phyloP scores from a whole-genome alignment of 2,888 invertebrate genomes.

The Nebria salina region DNA sequence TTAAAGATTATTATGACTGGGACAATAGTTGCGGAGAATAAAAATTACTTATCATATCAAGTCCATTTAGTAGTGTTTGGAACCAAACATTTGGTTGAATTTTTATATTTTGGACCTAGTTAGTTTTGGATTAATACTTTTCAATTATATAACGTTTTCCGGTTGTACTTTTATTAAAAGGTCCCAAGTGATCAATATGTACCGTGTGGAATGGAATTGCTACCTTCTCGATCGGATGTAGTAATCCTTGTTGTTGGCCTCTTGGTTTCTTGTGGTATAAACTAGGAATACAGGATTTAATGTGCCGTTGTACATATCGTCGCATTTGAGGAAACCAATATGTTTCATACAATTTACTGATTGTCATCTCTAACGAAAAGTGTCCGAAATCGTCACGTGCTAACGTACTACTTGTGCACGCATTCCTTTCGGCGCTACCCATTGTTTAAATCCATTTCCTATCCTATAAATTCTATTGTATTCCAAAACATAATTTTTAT shows the following conservation, averaged over 20 bases:
- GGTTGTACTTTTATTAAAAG: constrained; percentile 55
- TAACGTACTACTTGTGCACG: constrained; percentile 54
- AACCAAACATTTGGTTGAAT: too few relatives aligned
- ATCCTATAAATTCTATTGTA: constrained; percentile 17
- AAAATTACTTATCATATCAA: too few relatives aligned
- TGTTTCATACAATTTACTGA: constrained; percentile 52
- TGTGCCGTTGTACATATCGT: constrained; percentile 58
- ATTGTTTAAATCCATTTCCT: background rate
- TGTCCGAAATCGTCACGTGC: constrained; percentile 60
- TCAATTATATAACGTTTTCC: constrained; percentile 54
- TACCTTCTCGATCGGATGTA: constrained; percentile 59
- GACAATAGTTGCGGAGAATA: too few relatives aligned
- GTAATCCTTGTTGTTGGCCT: constrained; percentile 53
- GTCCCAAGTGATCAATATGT: constrained; percentile 61
- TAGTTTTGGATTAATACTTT: too few relatives aligned
- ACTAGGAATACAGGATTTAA: constrained; percentile 58
- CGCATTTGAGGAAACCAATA: constrained; percentile 61
- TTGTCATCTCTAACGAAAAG: constrained; percentile 56
- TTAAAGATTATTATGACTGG: too few relatives aligned
- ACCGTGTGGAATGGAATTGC: constrained; percentile 58
- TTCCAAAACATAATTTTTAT: constrained; percentile 19
- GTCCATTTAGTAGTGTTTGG: too few relatives aligned
- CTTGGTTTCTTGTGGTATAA: constrained; percentile 55
- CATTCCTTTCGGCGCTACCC: constrained; percentile 49
- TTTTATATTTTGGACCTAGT: too few relatives aligned